These are phyloP conservation scores for Tinamus major DNA, from an alignment of 2,797 vertebrate genomes.

Conservation along the genomic window DNA sequence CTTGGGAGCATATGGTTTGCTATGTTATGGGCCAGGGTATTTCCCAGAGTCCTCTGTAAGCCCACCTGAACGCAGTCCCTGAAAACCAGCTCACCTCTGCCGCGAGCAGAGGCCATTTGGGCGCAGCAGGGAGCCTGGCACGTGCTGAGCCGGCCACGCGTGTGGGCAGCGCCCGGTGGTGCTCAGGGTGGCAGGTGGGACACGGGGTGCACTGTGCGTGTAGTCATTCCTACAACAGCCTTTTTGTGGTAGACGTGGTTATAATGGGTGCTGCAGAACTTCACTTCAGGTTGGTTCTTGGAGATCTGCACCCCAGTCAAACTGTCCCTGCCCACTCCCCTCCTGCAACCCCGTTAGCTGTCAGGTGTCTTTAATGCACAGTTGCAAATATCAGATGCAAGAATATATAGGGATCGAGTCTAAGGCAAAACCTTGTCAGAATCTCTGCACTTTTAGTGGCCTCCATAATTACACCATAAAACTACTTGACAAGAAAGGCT, in stretches of 20 bases:
- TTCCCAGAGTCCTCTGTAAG: background rate
- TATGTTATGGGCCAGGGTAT: background rate
- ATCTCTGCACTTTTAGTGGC: background rate
- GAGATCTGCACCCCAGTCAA: fast-evolving
- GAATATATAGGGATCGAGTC: background rate
- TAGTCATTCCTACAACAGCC: background rate
- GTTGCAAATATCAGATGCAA: background rate
- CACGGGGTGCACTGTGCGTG: background rate
- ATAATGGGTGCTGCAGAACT: background rate
- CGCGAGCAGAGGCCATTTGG: background rate
- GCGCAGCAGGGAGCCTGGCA: background rate
- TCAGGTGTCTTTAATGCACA: background rate
- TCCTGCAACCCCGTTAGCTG: background rate
- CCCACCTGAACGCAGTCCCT: background rate
- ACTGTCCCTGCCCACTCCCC: background rate
- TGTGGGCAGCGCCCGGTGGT: background rate
- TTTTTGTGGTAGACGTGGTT: background rate
- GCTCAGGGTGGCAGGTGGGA: background rate
- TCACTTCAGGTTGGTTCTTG: background rate
- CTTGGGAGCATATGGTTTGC: background rate
- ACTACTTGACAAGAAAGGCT: background rate
- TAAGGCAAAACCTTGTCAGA: background rate
- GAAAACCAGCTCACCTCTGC: background rate
- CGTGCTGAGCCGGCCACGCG: background rate
- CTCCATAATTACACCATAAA: background rate